These are phyloP conservation scores for Cherax destructor DNA, from an alignment of 1,140 invertebrate genomes.

Conservation along the genomic window DNA sequence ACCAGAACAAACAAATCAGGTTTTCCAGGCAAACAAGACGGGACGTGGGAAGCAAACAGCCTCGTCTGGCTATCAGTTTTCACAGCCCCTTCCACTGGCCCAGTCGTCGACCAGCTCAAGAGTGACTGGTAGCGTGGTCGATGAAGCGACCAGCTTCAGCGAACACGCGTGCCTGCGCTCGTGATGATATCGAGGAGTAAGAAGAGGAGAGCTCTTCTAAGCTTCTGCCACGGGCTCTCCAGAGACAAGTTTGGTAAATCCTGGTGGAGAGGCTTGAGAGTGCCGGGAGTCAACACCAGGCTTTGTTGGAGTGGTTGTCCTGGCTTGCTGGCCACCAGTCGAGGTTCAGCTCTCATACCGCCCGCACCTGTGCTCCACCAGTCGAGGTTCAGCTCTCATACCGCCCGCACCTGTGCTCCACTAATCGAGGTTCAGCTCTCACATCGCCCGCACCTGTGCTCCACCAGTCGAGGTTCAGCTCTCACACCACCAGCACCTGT, in stretches of 20 bases:
- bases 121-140: conserved; percentile 37
- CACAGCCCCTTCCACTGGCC: background rate
- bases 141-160: conserved; percentile 17
- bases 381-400: conserved; percentile 40
- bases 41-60: conserved; percentile 33
- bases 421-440: background rate
- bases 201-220: conserved; percentile 6
- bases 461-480: background rate
- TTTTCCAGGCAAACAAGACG: conserved; percentile 28
- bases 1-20: conserved; percentile 42
- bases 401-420: conserved; percentile 10
- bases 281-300: conserved; percentile 39
- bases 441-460: conserved; percentile 3
- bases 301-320: conserved; percentile 57
- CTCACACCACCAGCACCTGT: too few species aligned
- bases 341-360: conserved; percentile 39
- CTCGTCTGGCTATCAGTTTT: conserved; percentile 41
- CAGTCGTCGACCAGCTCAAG: background rate
- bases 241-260: conserved; percentile 48
- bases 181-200: conserved; percentile 2
- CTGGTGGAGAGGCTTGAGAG: conserved; percentile 40
- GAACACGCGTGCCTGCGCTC: conserved; percentile 13
- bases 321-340: conserved; percentile 36
- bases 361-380: conserved; percentile 12
- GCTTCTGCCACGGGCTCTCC: conserved; percentile 15